phyloP scores from a whole-genome alignment of 2,797 vertebrate genomes.

The Pristis pectinata region DNA sequence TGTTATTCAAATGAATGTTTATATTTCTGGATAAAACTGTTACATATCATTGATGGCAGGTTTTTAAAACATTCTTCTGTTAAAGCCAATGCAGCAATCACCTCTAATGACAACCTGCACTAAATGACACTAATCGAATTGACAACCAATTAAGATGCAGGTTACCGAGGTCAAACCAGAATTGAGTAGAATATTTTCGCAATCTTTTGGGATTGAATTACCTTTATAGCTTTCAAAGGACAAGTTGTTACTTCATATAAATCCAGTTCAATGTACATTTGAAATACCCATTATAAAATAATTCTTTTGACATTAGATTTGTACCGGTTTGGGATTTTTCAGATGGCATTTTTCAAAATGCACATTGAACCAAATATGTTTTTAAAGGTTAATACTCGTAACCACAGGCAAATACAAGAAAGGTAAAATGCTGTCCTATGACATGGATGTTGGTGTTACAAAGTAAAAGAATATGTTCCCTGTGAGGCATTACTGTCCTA shows the following conservation, averaged over 20 bases:
- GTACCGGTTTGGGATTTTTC: background rate
- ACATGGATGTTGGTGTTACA: background rate
- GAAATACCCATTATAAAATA: background rate
- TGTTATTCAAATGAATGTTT: constrained; percentile 32
- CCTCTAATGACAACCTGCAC: background rate
- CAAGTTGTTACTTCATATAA: background rate
- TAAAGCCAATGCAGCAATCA: constrained; percentile 5
- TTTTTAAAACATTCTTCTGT: constrained; percentile 13
- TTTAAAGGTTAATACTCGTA: background rate
- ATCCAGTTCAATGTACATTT: background rate
- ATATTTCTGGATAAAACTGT: background rate
- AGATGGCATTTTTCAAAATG: background rate
- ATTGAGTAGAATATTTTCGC: constrained; percentile 20
- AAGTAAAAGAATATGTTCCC: background rate
- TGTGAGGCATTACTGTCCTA: background rate
- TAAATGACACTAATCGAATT: constrained; percentile 1
- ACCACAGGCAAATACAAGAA: background rate
- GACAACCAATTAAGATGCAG: constrained; percentile 4
- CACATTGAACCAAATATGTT: background rate
- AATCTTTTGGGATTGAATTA: background rate
- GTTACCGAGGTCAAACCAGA: background rate
- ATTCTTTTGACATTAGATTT: background rate
- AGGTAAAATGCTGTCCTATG: background rate
- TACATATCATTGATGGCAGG: constrained; percentile 26
- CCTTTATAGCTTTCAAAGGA: background rate